Conservation (phyloP, 2,113 vertebrate genomes). For the Prolemur simus region DNA sequence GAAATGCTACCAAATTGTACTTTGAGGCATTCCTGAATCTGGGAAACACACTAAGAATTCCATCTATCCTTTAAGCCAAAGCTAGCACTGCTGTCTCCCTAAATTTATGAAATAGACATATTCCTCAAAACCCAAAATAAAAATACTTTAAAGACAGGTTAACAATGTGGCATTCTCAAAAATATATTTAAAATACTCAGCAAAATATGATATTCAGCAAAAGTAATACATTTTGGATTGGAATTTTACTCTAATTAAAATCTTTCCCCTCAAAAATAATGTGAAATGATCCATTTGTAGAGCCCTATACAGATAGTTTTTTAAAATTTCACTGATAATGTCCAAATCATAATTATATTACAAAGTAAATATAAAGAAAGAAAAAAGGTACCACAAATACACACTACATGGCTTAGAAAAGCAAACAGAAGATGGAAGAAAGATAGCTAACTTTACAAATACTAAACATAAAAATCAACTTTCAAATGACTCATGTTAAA, state of each 20-base stretch:
- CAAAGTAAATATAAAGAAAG: not conserved
- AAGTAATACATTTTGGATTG: not conserved
- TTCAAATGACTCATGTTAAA: not conserved
- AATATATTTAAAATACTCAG: not conserved
- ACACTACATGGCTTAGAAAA: not conserved
- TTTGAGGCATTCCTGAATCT: not conserved
- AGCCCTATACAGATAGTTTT: not conserved
- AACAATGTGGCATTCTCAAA: not conserved
- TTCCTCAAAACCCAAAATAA: not conserved
- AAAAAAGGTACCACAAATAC: not conserved
- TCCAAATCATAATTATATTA: not conserved
- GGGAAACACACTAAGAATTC: not conserved
- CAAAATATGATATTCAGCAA: not conserved
- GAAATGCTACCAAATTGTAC: not conserved
- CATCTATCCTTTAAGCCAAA: not conserved
- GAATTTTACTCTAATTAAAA: not conserved
- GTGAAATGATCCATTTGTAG: not conserved
- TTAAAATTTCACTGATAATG: not conserved
- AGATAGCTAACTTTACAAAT: not conserved
- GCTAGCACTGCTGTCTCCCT: not conserved
- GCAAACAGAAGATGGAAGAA: not conserved
- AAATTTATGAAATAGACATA: not conserved
- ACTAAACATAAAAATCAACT: constrained; percentile 21
- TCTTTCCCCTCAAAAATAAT: not conserved
- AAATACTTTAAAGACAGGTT: not conserved